Evolutionary conservation across 2,797 vertebrate genomes (phyloP).

Genomic region (Alosa sapidissima): DNA sequence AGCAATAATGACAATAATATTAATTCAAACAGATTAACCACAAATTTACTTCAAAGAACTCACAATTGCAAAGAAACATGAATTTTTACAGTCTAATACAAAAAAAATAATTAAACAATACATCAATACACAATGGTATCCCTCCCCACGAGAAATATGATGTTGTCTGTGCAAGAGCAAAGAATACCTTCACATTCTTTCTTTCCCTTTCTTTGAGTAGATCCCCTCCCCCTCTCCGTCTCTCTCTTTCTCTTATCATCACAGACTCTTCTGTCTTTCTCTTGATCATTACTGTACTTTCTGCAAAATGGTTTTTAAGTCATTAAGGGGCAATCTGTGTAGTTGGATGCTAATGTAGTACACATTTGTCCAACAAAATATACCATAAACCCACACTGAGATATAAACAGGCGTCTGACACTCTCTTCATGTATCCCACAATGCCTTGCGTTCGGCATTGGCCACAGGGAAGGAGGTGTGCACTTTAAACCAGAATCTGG

Average conservation of each 20-base stretch:
- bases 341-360: neutral
- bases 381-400: neutral
- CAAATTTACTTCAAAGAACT: constrained; percentile 69
- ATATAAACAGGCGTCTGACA: neutral
- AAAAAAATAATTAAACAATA: constrained; percentile 60
- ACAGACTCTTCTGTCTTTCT: neutral
- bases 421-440: constrained; percentile 27
- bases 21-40: constrained; percentile 71
- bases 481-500: neutral
- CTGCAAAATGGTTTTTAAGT: neutral
- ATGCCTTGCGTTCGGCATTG: constrained; percentile 23
- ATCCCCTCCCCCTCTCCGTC: constrained; percentile 8
- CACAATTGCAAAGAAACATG: constrained; percentile 68
- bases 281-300: neutral
- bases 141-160: constrained; percentile 63
- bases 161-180: constrained; percentile 62
- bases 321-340: neutral
- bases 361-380: neutral
- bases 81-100: constrained; percentile 68
- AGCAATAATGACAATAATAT: constrained; percentile 64
- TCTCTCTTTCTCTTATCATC: neutral
- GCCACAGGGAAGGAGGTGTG: constrained; percentile 13
- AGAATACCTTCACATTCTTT: constrained; percentile 36
- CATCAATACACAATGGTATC: constrained; percentile 66
- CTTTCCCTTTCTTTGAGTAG: constrained; percentile 62